Evolutionary conservation across 2,888 invertebrate species (phyloP).

Genomic region (Pseudoips prasinana): DNA sequence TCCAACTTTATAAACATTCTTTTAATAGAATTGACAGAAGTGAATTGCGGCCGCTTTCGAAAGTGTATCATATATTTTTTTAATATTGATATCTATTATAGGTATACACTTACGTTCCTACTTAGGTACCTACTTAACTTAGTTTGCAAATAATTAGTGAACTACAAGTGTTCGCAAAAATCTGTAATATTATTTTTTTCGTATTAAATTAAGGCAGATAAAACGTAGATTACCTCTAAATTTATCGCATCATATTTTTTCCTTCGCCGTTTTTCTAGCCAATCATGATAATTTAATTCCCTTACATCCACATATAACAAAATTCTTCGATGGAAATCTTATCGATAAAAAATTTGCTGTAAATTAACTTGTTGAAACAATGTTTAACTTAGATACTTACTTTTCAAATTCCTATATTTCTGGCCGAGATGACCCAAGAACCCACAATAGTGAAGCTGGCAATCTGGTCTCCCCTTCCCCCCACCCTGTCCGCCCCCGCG

Average conservation of each 20-base stretch:
- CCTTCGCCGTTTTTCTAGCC: slow-evolving; percentile 17
- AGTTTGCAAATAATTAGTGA: too few relatives aligned
- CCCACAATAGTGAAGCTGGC: slow-evolving; percentile 38
- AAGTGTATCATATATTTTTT: too few relatives aligned
- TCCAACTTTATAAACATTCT: slow-evolving; percentile 10
- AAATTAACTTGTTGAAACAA: too few relatives aligned
- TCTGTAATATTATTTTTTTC: too few relatives aligned
- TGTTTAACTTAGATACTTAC: slow-evolving; percentile 33
- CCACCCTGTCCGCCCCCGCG: slow-evolving; percentile 44
- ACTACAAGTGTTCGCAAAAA: too few relatives aligned
- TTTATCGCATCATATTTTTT: slow-evolving; percentile 15
- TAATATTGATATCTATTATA: too few relatives aligned
- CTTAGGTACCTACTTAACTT: too few relatives aligned
- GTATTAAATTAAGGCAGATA: slow-evolving; percentile 16
- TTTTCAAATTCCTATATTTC: slow-evolving; percentile 44
- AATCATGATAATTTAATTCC: slow-evolving; percentile 20
- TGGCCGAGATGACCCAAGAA: slow-evolving; percentile 41
- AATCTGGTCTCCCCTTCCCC: slow-evolving; percentile 48
- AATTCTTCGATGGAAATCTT: too few relatives aligned
- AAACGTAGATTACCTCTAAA: slow-evolving; percentile 25
- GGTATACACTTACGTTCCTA: too few relatives aligned
- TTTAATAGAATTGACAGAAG: slow-evolving; percentile 8
- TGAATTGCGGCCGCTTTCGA: not conserved
- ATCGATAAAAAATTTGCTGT: too few relatives aligned
- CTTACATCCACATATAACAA: too few relatives aligned